Percentiles rank a stretch among this genome's conserved stretches.
These are phyloP conservation scores for Sympetrum striolatum DNA, from an alignment of 2,888 invertebrate genomes.

Conservation along the genomic window DNA sequence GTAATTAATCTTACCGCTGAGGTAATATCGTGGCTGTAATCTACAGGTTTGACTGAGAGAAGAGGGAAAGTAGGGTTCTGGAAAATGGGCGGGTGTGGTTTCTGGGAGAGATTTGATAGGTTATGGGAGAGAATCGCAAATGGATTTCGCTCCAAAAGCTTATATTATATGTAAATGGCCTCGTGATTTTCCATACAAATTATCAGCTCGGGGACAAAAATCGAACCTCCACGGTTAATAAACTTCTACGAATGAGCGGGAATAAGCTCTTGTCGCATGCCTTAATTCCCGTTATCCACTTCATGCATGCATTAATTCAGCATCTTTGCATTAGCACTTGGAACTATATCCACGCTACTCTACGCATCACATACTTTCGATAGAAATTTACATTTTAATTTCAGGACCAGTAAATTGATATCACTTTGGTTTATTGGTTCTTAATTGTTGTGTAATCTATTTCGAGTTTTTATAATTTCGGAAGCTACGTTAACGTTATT, in stretches of 20 bases:
- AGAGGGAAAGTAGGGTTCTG: not conserved
- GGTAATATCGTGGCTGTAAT: not conserved
- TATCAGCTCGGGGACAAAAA: conserved; percentile 31
- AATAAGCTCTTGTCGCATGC: not conserved
- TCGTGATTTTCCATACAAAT: conserved; percentile 29
- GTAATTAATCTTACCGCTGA: not conserved
- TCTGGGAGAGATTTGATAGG: not conserved
- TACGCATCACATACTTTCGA: too few relatives aligned
- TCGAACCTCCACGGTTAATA: not conserved
- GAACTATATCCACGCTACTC: not conserved
- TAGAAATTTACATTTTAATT: too few relatives aligned
- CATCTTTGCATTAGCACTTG: not conserved
- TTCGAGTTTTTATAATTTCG: too few relatives aligned
- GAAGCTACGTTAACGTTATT: too few relatives aligned
- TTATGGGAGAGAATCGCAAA: not conserved
- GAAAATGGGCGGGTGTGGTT: not conserved
- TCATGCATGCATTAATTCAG: not conserved
- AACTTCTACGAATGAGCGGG: conserved; percentile 9
- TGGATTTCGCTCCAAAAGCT: conserved; percentile 21
- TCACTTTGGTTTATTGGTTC: too few relatives aligned
- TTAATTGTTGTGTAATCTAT: too few relatives aligned
- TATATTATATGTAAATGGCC: conserved; percentile 27
- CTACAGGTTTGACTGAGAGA: not conserved
- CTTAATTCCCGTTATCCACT: not conserved
- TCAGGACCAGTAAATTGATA: too few relatives aligned